These are phyloP conservation scores for Resseliella maxima DNA, from an alignment of 2,888 invertebrate species.

Conservation along the genomic window DNA sequence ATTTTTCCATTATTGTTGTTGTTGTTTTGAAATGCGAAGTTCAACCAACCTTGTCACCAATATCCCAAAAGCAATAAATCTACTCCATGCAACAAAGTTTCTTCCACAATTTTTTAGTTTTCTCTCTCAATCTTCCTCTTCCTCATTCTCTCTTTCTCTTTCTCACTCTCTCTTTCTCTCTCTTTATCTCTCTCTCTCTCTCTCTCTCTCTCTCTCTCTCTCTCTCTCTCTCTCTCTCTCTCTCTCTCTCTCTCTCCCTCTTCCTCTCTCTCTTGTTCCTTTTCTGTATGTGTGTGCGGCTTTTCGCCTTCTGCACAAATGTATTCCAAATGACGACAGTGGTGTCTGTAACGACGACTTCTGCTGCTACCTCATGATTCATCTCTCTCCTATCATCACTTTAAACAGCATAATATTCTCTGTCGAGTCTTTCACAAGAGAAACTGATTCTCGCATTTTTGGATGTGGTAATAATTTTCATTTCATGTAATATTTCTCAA, in stretches of 20 bases:
- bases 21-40: slow-evolving; percentile 34
- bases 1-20: not conserved
- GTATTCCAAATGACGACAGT: not conserved
- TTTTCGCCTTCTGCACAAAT: not conserved
- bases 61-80: slow-evolving; percentile 52
- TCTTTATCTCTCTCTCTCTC: too few species aligned
- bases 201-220: too few species aligned
- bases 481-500: not conserved
- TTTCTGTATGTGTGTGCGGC: not conserved
- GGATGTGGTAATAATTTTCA: slow-evolving; percentile 12
- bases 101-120: not conserved
- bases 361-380: not conserved
- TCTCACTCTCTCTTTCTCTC: too few species aligned
- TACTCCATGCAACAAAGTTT: slow-evolving; percentile 15
- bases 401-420: not conserved
- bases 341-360: not conserved
- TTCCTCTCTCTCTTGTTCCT: too few species aligned
- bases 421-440: not conserved
- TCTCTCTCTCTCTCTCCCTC: too few species aligned
- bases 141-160: too few species aligned
- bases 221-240: too few species aligned
- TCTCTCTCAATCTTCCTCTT: too few species aligned
- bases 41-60: slow-evolving; percentile 53
- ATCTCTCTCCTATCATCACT: not conserved
- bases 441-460: slow-evolving; percentile 4